Percentiles rank a stretch among this genome's conserved stretches.
These are phyloP conservation scores for Falcunculus frontatus DNA, from an alignment of 2,113 vertebrate species.

Conservation along the genomic window DNA sequence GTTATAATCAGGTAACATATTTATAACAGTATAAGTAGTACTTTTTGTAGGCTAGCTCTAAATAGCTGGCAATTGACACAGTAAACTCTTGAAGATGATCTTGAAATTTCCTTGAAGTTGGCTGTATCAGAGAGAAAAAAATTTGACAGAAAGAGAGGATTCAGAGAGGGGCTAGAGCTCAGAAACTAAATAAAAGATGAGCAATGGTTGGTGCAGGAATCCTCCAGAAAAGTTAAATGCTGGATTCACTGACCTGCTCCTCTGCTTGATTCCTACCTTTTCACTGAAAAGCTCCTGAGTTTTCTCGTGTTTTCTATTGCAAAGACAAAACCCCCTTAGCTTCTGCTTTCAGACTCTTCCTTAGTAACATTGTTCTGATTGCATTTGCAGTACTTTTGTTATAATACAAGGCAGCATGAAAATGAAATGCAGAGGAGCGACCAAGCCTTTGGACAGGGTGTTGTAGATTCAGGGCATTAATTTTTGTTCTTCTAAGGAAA, in stretches of 20 bases:
- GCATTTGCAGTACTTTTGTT: not conserved
- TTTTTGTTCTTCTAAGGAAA: not conserved
- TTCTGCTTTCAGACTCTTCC: not conserved
- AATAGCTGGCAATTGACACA: not conserved
- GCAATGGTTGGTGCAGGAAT: not conserved
- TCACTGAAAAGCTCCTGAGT: not conserved
- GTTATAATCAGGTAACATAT: not conserved
- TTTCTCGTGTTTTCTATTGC: not conserved
- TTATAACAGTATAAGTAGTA: not conserved
- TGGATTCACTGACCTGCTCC: not conserved
- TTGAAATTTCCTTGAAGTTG: slow-evolving; percentile 13
- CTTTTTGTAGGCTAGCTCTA: slow-evolving; percentile 23
- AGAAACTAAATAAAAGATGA: not conserved
- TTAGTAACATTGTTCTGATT: not conserved
- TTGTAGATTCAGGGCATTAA: not conserved
- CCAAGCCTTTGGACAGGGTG: not conserved
- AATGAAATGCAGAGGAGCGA: not conserved
- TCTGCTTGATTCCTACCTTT: not conserved
- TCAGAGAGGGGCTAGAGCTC: not conserved
- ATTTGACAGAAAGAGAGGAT: not conserved
- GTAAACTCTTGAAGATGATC: not conserved
- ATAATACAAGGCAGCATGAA: not conserved
- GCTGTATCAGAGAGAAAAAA: not conserved
- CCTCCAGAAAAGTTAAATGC: not conserved
- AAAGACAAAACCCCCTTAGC: not conserved